Base-by-base conservation (phyloP, 2,888 invertebrate genomes). In the Pristionchus mayeri region DNA sequence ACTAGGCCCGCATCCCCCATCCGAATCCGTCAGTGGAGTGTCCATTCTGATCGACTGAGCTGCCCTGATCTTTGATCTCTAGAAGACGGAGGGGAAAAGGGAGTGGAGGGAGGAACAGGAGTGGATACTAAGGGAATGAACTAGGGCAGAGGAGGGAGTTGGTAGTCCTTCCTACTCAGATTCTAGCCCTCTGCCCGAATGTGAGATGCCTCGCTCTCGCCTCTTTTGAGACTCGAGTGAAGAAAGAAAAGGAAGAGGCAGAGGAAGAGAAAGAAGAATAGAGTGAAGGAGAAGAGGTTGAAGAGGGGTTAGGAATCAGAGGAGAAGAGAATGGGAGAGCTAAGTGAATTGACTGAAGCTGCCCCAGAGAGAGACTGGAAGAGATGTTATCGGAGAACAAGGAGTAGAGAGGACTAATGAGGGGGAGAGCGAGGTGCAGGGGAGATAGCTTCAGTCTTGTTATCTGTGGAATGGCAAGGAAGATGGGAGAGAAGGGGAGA, bases 261-360 rank as follows among this genome's bases (percentile, higher is more conserved):
- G 34, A 18, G 34, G 63, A 63, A 63, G 63, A 63, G 34, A 13
- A 34, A 63, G 63, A 71, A 71, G 71, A 71, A 71, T 71, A 71
- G 71, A 71, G n/a, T 71, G 71, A 71, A 71, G 71, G 40, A 71
- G 67, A 21, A 37, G 67, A 71, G 71, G 71, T 71, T 71, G 71
- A 71, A 71, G 71, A n/a, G 71, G 63, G 71, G 71, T 71, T 71
- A 71, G 71, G 71, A 71, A 71, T 71, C 71, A 71, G 37, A 37
- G 40, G 24, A 44, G 44, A 27, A 30, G 60, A 60, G 63, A 63
- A 27, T 30, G 63, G 63, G 34, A 63, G 63, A 63, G 63, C 63
- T 63, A 63, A 63, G 63, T 63, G 63, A 63, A 63, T 63, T 34
- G 63, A 63, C 63, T 34, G 30, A 60, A 30, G 60, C 9, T 3